Base-by-base conservation (phyloP, 1,140 invertebrate species). In the Zaprionus africanus region DNA sequence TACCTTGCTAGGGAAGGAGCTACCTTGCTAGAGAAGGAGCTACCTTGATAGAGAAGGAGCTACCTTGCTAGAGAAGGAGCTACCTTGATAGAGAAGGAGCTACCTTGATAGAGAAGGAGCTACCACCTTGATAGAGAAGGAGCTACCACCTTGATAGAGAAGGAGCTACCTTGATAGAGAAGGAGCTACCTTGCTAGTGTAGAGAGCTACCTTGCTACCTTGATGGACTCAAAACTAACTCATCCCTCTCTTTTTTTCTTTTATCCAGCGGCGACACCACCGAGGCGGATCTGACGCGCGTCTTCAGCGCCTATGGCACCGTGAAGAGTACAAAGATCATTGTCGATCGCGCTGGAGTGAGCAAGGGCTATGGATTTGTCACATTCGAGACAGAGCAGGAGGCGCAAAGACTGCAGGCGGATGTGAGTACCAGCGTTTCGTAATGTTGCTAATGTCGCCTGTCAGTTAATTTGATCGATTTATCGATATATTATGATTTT, bases 291-390 rank as follows among this genome's bases (percentile, higher is more conserved):
- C 92, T 98, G 72, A 95, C 95, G 92, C 95, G 96, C 84, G 94
- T 98, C 38, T 98, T 98, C 93, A 97, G 96, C 51, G 94, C 95
- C 34, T 99, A 98, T 93, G 98, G 98, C 13, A 96, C 96, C 56
- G 98, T 99, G 2, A 98, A 97, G 86, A 97, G 96, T 36, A 97
- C 97, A 31, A 98, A 99, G 94, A 99, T 99, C 75, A 99, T 99
- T 81, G 96, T 96, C 80, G 98, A 99, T 93, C 94, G 98, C 81
- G 97, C 97, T 75, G 98, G 98, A 4, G 97, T 98, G 1, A 98
- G 98, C 41, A 98, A 98, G 94, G 98, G 98, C 54, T 98, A 98
- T 85, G 97, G 97, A 5, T 98, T 99, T 94, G 97, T 99, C 51
- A 99, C 98, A 15, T 99, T 99, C 94, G 98, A 97, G 93, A 97